Evolutionary conservation across 23 tunicate genomes (phyloP).

Genomic region (Styela plicata): DNA sequence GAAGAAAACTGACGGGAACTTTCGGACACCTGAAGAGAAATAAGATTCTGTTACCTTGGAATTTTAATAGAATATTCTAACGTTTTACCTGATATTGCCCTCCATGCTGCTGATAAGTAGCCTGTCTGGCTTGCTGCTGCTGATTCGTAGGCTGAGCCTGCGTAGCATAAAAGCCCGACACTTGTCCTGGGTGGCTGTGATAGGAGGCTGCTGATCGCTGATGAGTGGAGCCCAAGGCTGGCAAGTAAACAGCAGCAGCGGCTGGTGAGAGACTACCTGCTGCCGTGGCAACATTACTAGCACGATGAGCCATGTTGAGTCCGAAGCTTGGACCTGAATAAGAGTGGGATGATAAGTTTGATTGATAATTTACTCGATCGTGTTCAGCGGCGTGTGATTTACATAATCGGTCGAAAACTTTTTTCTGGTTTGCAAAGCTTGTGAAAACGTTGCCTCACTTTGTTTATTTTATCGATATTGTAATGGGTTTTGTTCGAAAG

Average conservation of each 20-base stretch:
- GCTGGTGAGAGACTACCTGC: conserved; percentile 31
- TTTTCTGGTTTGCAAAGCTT: too few species aligned
- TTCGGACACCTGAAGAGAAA: too few species aligned
- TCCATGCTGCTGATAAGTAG: conserved; percentile 48
- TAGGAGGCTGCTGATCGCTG: conserved; percentile 51
- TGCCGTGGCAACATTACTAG: conserved; percentile 5
- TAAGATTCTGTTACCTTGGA: too few species aligned
- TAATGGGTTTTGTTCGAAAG: too few species aligned
- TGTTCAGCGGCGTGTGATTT: too few species aligned
- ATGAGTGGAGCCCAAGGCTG: conserved; percentile 32
- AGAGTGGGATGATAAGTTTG: background rate
- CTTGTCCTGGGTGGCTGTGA: conserved; percentile 60
- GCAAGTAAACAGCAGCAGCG: conserved; percentile 36
- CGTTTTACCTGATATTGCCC: conserved; percentile 15
- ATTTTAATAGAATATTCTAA: too few species aligned
- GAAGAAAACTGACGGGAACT: too few species aligned
- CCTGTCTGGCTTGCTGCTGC: conserved; percentile 46
- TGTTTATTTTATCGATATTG: too few species aligned
- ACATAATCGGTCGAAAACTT: too few species aligned
- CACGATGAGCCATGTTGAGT: conserved; percentile 6
- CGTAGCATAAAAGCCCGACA: conserved; percentile 46
- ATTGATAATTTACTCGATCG: too few species aligned
- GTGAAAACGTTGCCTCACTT: too few species aligned
- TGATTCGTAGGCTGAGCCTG: conserved; percentile 28
- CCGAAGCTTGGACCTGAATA: conserved; percentile 7